Evolutionary conservation across 2,797 vertebrate species (phyloP).

Genomic region (Luscinia megarhynchos): DNA sequence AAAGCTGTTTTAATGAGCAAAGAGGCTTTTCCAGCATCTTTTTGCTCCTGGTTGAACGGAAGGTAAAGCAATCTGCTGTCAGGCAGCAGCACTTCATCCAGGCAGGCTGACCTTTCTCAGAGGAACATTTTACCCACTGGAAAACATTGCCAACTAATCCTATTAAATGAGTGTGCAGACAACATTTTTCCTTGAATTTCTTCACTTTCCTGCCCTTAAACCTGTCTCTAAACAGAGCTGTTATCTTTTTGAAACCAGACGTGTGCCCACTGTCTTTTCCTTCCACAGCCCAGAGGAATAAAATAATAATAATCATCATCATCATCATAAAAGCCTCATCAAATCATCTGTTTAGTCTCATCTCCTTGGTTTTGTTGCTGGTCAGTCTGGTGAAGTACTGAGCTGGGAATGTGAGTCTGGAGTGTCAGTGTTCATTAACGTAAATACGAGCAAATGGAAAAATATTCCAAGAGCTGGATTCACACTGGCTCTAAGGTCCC

Average conservation of each 20-base stretch:
- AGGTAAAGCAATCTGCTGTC: slow-evolving; percentile 26
- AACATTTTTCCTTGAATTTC: slow-evolving; percentile 25
- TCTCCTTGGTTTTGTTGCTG: slow-evolving; percentile 70
- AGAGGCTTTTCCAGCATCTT: not conserved
- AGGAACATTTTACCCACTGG: slow-evolving; percentile 50
- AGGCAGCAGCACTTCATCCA: not conserved
- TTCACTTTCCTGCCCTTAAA: not conserved
- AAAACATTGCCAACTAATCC: slow-evolving; percentile 34
- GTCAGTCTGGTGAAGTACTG: slow-evolving; percentile 60
- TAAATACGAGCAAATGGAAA: slow-evolving; percentile 59
- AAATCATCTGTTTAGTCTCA: slow-evolving; percentile 65
- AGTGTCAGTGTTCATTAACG: slow-evolving; percentile 56
- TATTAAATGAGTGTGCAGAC: slow-evolving; percentile 6
- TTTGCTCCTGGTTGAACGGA: not conserved
- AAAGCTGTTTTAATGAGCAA: not conserved
- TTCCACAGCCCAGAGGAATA: slow-evolving; percentile 15
- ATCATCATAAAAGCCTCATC: not conserved
- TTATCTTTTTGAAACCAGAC: slow-evolving; percentile 26
- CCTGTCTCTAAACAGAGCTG: not conserved
- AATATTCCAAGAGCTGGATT: slow-evolving; percentile 60
- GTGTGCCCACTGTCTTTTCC: not conserved
- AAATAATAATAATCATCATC: not conserved
- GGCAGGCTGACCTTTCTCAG: slow-evolving; percentile 37
- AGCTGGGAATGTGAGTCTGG: slow-evolving; percentile 58
- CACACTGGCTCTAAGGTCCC: slow-evolving; percentile 53